Evolutionary conservation across 2,888 invertebrate genomes (phyloP), one percentile per base, ranked within the genome.

Genomic region (Escarpia spicata): DNA sequence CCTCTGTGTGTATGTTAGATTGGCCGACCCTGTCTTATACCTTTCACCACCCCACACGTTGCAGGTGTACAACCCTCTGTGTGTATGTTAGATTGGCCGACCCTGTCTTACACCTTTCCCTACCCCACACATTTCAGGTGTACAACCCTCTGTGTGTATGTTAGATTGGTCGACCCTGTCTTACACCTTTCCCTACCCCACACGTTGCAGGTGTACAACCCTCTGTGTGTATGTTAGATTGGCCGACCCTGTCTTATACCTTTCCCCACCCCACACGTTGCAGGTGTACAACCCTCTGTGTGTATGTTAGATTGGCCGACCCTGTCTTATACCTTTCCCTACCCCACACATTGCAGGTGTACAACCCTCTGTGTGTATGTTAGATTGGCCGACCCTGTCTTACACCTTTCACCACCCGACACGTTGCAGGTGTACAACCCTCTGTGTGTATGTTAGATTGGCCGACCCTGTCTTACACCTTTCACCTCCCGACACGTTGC

Each of bases 221-320:
- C 95, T 92, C 3, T 52, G 52, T 52, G 3, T 52, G 12, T 52
- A 12, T 52, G 9, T 52, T 2, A 52, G 52, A 12, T 12, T 52
- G 52, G 10, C 52, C 52, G 9, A 52, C 52, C 52, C 52, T 52
- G 9, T 52, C 10, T 52, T 12, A 52, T 3, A 52, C 9, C 52
- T 19, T 15, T 19, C 19, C 0, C 43, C 9, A 37, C 43, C 90
- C 31, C 37, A 44, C 92, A 93, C 94, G 6, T 93, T 52, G 52
- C 12, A 96, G 96, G 93, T 95, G 89, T 96, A 96, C 94, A 96
- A 96, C 94, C 94, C 95, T 92, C 95, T 95, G 93, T 96, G 96
- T 93, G 95, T 96, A 52, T 52, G 10, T 52, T 0, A 52, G 12
- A 52, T 26, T 75, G 75, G 26, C 75, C 75, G 6, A 52, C 52